Base-by-base conservation (phyloP, 35 echinoderm and acorn worm species). In the Strongylocentrotus purpuratus region DNA sequence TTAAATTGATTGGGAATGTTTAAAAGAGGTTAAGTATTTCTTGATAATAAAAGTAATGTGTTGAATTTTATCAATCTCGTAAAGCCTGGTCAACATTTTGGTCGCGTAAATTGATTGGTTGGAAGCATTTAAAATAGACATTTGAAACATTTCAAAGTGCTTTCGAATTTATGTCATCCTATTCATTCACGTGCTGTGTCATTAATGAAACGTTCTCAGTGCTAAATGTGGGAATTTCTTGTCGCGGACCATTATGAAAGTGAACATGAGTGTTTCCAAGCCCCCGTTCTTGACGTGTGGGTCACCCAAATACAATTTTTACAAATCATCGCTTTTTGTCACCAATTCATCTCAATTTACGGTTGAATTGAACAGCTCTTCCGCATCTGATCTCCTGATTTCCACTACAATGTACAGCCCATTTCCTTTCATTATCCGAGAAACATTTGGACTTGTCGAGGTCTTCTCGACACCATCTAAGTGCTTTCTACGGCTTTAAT, bases 401-500 rank as follows among this genome's bases (percentile, higher is more conserved):
- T n/a, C 65, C 65, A 5, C 7, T 78, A 28, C 65, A 78, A 78
- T 78, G 65, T 89, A 45, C 31, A 46, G 41, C 45, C 33, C 87
- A 89, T 89, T 89, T 89, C 87, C 45, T 45, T 89, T 89, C 32
- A 89, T 89, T 89, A 89, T 46, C 32, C 32, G 33, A 89, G 87
- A 89, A 89, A 89, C 33, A 89, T 89, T 33, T 89, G 33, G 87
- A 89, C 87, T 33, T 46, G 32, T 89, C 45, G 87, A 33, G 45
- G 32, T 33, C 33, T 89, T 89, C n/a, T 33, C 87, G 87, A 89
- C 87, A 45, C 45, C 87, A 78, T 46, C 33, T 89, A 89, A 89
- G 87, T 89, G 87, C 87, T 89, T 89, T 89, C 45, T 89, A 46
- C 32, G 45, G 45, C 87, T 89, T 31, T 89, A 89, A 89, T 89